Conservation (phyloP, 2,888 invertebrate genomes). For the Cryptosula pallasiana region DNA sequence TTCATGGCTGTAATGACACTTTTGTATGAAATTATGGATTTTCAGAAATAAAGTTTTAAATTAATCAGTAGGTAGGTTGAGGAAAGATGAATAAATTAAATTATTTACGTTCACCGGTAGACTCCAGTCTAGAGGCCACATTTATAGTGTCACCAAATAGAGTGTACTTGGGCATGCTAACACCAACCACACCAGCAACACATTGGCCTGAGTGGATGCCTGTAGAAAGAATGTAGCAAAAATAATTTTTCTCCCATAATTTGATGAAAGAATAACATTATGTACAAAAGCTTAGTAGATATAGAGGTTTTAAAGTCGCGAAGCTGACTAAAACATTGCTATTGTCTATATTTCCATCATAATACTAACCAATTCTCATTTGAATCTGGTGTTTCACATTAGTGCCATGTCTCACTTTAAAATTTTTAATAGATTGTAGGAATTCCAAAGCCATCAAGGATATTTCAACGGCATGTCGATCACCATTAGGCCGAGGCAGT, state of each 20-base stretch:
- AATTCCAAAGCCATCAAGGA: slow-evolving; percentile 24
- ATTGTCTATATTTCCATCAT: not conserved
- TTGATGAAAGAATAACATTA: too few species aligned
- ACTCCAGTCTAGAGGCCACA: slow-evolving; percentile 20
- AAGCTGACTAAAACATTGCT: too few species aligned
- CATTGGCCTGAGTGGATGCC: slow-evolving; percentile 23
- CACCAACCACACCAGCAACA: slow-evolving; percentile 23
- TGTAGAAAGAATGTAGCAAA: too few species aligned
- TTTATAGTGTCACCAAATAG: slow-evolving; percentile 24
- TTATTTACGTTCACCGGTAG: slow-evolving; percentile 23
- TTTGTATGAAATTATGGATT: too few species aligned
- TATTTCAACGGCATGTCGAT: slow-evolving; percentile 24
- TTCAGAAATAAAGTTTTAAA: too few species aligned
- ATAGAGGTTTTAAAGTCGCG: not conserved
- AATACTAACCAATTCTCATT: slow-evolving; percentile 21
- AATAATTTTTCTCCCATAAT: too few species aligned
- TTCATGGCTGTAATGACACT: slow-evolving; percentile 25
- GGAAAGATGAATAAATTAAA: not conserved
- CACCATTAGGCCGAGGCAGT: slow-evolving; percentile 22
- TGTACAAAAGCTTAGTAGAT: not conserved
- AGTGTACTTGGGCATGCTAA: slow-evolving; percentile 22
- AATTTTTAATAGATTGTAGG: not conserved
- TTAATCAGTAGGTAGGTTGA: too few species aligned
- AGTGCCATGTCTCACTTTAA: not conserved
- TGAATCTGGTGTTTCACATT: not conserved